Conservation (phyloP, 23 tunicate genomes). For the Botrylloides violaceus region DNA sequence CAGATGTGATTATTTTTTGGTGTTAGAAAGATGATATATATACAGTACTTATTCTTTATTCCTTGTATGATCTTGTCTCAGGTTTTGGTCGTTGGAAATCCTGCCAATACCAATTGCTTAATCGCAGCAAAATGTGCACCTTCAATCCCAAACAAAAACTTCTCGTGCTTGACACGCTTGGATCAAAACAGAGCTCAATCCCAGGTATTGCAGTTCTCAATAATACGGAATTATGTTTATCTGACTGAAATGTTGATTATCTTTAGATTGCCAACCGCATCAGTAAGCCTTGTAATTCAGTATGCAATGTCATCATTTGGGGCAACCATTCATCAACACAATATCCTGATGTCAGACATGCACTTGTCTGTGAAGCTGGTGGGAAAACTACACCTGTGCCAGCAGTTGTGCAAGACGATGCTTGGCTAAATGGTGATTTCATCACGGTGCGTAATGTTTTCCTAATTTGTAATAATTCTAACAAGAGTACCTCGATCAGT, state of each 20-base stretch:
- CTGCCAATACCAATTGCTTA: constrained; percentile 96
- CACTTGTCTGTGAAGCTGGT: constrained; percentile 35
- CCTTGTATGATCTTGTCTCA: constrained; percentile 15
- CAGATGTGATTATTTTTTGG: too few relatives aligned
- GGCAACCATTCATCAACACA: constrained; percentile 99
- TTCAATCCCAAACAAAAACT: constrained; percentile 77
- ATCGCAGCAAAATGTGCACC: constrained; percentile 85
- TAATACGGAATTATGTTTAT: too few relatives aligned
- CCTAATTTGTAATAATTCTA: too few relatives aligned
- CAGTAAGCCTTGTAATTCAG: constrained; percentile 51
- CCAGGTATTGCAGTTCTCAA: constrained; percentile 24
- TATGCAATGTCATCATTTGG: constrained; percentile 88
- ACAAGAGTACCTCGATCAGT: not conserved
- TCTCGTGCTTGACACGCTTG: constrained; percentile 77
- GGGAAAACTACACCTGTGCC: constrained; percentile 27
- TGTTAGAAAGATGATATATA: too few relatives aligned
- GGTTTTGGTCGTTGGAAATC: constrained; percentile 98
- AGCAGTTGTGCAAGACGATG: constrained; percentile 80
- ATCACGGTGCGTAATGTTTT: constrained; percentile 34
- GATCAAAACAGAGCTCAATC: constrained; percentile 96
- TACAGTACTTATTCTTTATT: too few relatives aligned
- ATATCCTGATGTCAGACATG: constrained; percentile 87
- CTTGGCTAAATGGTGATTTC: constrained; percentile 89
- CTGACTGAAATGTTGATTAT: not conserved
- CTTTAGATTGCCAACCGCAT: constrained; percentile 60